These are phyloP conservation scores for Thymallus thymallus DNA, from an alignment of 2,113 vertebrate species.

Conservation along the genomic window DNA sequence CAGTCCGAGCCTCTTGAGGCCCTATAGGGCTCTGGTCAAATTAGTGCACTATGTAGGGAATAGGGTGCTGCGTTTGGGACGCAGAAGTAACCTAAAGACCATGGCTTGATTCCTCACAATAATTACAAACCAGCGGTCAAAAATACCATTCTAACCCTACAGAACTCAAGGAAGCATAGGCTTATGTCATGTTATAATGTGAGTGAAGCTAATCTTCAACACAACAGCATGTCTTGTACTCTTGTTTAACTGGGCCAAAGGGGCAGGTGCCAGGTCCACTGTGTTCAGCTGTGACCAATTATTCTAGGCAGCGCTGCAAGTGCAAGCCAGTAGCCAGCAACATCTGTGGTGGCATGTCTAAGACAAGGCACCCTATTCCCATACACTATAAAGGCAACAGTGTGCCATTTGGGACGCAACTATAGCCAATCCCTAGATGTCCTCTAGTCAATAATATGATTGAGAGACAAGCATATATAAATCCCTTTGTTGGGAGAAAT, in stretches of 20 bases:
- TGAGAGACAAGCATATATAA: background rate
- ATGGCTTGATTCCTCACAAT: background rate
- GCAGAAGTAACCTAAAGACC: background rate
- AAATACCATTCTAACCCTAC: background rate
- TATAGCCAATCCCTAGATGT: background rate
- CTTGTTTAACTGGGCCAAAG: background rate
- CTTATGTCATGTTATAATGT: background rate
- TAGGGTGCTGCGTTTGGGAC: too few relatives aligned
- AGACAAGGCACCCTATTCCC: background rate
- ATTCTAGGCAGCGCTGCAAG: background rate
- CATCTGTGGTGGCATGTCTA: background rate
- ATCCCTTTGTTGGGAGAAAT: background rate
- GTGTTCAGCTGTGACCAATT: background rate
- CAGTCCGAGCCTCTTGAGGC: constrained; percentile 4
- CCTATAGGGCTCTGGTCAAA: too few relatives aligned
- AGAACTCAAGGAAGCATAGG: background rate
- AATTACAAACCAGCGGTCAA: background rate
- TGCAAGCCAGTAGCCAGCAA: background rate
- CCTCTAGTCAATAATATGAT: background rate
- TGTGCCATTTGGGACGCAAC: too few relatives aligned
- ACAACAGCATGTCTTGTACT: background rate
- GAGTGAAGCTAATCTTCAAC: background rate
- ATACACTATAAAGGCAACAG: background rate
- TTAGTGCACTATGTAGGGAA: too few relatives aligned
- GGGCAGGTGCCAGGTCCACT: background rate